Evolutionary conservation across 1,140 invertebrate genomes (phyloP).

Genomic region (Galendromus occidentalis): DNA sequence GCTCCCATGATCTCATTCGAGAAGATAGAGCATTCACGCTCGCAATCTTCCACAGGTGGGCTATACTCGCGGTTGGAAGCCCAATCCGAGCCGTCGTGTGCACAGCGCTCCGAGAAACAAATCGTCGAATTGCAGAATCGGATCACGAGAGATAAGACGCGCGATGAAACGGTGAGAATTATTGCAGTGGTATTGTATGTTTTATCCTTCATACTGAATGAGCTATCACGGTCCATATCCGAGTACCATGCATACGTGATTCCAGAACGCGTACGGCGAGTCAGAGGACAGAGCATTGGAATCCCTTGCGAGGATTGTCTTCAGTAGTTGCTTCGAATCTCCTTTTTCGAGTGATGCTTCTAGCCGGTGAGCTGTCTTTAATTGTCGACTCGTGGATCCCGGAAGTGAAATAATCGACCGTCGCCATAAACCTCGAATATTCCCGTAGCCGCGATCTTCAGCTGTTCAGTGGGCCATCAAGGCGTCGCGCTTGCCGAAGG

Average conservation of each 20-base stretch:
- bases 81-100: not conserved
- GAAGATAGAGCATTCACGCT: not conserved
- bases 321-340: not conserved
- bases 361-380: not conserved
- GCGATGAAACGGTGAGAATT: too few species aligned
- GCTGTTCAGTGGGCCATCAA: not conserved
- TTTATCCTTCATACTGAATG: too few species aligned
- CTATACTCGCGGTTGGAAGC: not conserved
- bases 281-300: not conserved
- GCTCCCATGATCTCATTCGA: not conserved
- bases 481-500: not conserved
- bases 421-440: too few species aligned
- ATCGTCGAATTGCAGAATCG: too few species aligned
- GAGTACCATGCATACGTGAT: too few species aligned
- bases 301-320: not conserved
- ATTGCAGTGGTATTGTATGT: too few species aligned
- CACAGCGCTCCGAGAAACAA: too few species aligned
- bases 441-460: not conserved
- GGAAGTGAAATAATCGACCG: not conserved
- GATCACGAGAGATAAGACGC: too few species aligned
- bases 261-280: not conserved
- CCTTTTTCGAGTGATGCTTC: not conserved
- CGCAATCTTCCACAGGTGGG: not conserved
- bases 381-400: not conserved
- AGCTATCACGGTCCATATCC: too few species aligned